These are phyloP conservation scores for Halichoeres trimaculatus DNA, from an alignment of 2,113 vertebrate genomes.

Conservation along the genomic window DNA sequence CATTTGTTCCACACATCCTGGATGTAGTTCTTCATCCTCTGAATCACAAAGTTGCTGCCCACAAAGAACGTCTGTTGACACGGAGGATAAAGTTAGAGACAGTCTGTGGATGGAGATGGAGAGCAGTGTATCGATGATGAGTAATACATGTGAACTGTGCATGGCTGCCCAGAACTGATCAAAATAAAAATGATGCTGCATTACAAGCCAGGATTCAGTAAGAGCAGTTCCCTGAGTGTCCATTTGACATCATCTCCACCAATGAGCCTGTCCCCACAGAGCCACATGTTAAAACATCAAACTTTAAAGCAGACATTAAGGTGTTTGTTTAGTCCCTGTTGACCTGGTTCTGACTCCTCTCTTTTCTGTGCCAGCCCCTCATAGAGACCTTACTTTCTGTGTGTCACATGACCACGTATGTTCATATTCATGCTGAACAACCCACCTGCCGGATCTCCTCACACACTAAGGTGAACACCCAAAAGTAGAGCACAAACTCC, in stretches of 20 bases:
- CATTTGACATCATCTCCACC: background rate
- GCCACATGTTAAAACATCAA: too few relatives aligned
- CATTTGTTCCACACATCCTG: slow-evolving; percentile 90
- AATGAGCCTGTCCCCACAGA: background rate
- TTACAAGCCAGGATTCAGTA: too few relatives aligned
- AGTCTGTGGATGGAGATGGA: too few relatives aligned
- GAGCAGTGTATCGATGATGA: too few relatives aligned
- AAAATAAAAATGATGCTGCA: too few relatives aligned
- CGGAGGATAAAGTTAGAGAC: background rate
- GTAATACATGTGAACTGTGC: too few relatives aligned
- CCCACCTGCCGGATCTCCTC: slow-evolving; percentile 89
- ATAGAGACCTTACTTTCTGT: too few relatives aligned
- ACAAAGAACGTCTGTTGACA: slow-evolving; percentile 79
- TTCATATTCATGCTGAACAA: background rate
- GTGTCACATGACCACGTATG: too few relatives aligned
- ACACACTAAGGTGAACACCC: slow-evolving; percentile 91
- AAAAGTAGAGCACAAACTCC: slow-evolving; percentile 89
- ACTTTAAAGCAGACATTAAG: background rate
- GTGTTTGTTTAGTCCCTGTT: background rate
- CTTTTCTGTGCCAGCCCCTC: too few relatives aligned
- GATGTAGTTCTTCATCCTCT: slow-evolving; percentile 83
- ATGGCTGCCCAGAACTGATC: too few relatives aligned
- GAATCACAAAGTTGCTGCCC: slow-evolving; percentile 67
- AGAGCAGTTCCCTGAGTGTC: background rate
- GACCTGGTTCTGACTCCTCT: too few relatives aligned